Evolutionary conservation across 2,797 vertebrate species (phyloP), one percentile per base, ranked within the genome.

Genomic region (Silurus lanzhouensis): DNA sequence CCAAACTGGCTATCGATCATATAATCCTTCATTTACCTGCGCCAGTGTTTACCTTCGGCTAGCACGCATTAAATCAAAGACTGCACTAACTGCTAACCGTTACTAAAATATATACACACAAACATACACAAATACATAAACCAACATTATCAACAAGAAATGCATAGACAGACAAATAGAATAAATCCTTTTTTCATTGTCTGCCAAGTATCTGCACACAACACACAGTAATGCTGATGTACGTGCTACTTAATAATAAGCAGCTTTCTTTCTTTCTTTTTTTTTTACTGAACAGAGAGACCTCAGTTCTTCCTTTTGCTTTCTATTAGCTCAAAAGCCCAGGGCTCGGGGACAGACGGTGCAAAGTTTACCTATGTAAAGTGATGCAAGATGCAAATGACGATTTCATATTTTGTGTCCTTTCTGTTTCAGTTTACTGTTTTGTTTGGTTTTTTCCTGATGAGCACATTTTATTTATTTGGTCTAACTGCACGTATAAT

Each of bases 11-110:
- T 1, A 14, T 44, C 0, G 38, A 44, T n/a, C 12, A 38, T 22
- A 75, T 55, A 66, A 81, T 63, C 79, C 74, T 86, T 86, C 79
- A 76, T 76, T 46, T 76, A 67, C 67, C 20, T 72, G 64, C 19
- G 55, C 52, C n/a, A 61, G 60, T 71, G 46, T 55, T 68, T 72
- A 74, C 4, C 55, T 38, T 25, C 25, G 60, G 25, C 52, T 4
- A 4, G 52, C 76, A 86, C 83, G 82, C 55, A 64, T 27, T 10
- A 44, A 9, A 60, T 76, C 60, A 63, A 81, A 77, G 27, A 70
- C 20, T 31, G 19, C 7, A 48, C 48, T 52, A 52, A 52, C 48
- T 52, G 10, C 48, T 52, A 52, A 52, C 48, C 48, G 48, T 74
- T 46, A 46, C 44, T 48, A 63, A 60, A 27, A 77, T 13, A 12